Evolutionary conservation across 2,797 vertebrate genomes (phyloP), one percentile per base, ranked within the genome.

Genomic region (Knipowitschia caucasica): DNA sequence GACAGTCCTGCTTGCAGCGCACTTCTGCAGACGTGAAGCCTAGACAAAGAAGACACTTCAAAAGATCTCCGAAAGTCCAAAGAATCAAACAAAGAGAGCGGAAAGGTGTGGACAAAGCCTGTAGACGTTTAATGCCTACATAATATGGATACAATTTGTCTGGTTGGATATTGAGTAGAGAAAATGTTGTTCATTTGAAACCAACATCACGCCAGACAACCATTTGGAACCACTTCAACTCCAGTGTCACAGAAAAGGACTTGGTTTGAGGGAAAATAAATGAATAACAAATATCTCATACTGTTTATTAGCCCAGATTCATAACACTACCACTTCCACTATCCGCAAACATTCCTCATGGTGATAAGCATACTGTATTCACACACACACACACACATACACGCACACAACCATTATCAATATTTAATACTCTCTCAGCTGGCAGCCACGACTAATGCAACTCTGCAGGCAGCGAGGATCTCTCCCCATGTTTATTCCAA

Each of bases 401-500:
- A 53, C 59, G 14, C 36, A 21, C 36, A 78, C 44, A 58, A 10
- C 53, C 38, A 53, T 62, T 65, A 78, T 85, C 69, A 82, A 87
- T 84, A 81, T 84, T 87, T 81, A 77, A 83, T 81, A 67, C 43
- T 34, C 36, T 68, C 66, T 62, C 77, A 75, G 78, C 76, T 75
- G 67, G 62, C 11, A 56, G 60, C 45, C 63, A 73, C 57, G 50
- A 57, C 54, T 56, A 65, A 59, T 57, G 52, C 56, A 45, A 45
- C 64, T 63, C 67, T 43, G 60, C 78, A 53, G 58, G 59, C 53
- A 56, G 62, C 47, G 38, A 71, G 26, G 25, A 46, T 62, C 57
- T 57, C 10, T 45, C 57, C 27, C 23, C 1, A 15, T 45, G 61
- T 72, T 67, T 29, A 68, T 72, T 73, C 58, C 53, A 65, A 62